Conservation (phyloP, 2,113 vertebrate species). For the Solea senegalensis region DNA sequence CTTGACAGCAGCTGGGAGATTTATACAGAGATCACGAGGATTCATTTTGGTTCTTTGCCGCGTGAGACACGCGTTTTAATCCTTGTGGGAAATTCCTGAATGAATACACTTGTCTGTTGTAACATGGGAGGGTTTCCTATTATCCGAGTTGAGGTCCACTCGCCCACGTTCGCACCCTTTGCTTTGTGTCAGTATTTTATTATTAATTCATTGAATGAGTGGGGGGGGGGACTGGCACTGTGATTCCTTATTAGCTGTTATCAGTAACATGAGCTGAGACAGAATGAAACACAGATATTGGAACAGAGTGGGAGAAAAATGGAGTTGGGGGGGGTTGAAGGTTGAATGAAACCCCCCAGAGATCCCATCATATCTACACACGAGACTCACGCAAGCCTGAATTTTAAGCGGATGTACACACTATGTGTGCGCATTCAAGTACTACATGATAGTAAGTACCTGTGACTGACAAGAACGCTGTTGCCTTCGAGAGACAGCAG, state of each 20-base stretch:
- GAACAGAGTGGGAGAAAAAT: conserved; percentile 5
- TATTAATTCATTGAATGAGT: conserved; percentile 45
- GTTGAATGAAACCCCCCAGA: conserved; percentile 39
- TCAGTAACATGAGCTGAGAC: conserved; percentile 57
- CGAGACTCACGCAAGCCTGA: conserved; percentile 4
- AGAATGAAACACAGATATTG: conserved; percentile 53
- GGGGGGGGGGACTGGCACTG: conserved; percentile 27
- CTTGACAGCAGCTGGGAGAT: conserved; percentile 14
- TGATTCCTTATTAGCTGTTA: conserved; percentile 62
- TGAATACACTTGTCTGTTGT: neutral
- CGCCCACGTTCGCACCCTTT: neutral
- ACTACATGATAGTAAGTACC: conserved; percentile 6
- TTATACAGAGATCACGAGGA: conserved; percentile 3
- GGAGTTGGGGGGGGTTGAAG: conserved; percentile 2
- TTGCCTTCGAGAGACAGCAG: neutral
- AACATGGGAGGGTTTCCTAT: conserved; percentile 3
- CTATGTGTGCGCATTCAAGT: neutral
- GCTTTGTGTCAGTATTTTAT: conserved; percentile 43
- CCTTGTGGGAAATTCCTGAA: neutral
- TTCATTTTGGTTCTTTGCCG: neutral
- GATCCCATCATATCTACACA: conserved; percentile 35
- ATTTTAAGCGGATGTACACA: conserved; percentile 14
- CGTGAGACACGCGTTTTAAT: neutral
- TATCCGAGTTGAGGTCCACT: conserved; percentile 13
- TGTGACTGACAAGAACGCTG: neutral